These are phyloP conservation scores for Argya squamiceps DNA, from an alignment of 2,797 vertebrate species.

Conservation along the genomic window DNA sequence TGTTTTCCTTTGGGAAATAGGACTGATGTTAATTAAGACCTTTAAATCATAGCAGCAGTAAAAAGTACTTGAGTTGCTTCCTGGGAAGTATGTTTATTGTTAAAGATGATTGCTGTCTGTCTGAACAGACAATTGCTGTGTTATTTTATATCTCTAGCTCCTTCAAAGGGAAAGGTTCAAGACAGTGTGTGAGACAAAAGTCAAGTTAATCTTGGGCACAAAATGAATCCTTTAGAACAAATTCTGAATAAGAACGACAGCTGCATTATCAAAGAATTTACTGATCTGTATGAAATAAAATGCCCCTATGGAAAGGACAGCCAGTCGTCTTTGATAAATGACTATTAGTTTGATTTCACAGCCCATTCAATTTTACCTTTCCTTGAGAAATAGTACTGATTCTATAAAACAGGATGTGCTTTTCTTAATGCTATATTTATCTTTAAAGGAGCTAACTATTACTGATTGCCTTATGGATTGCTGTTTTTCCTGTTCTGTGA, in stretches of 20 bases:
- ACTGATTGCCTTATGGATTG: neutral
- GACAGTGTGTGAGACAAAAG: neutral
- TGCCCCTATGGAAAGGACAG: neutral
- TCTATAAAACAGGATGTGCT: neutral
- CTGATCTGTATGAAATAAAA: neutral
- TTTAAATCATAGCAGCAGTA: neutral
- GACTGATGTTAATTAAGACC: slow-evolving; percentile 14
- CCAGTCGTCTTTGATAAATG: neutral
- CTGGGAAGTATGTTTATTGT: neutral
- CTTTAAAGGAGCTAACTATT: neutral
- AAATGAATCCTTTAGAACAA: neutral
- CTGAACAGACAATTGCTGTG: neutral
- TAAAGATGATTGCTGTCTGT: neutral
- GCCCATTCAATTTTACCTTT: neutral
- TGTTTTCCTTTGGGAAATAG: slow-evolving; percentile 30
- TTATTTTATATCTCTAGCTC: neutral
- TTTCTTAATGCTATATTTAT: neutral
- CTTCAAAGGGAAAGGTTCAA: neutral
- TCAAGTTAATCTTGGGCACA: neutral
- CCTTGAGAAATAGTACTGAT: neutral
- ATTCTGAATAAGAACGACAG: neutral
- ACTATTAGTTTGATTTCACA: neutral
- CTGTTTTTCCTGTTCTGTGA: neutral
- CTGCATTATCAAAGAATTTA: neutral
- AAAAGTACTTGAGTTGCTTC: neutral